These are phyloP conservation scores for Ammodramus savannarum DNA, from an alignment of 2,113 vertebrate species.

Conservation along the genomic window DNA sequence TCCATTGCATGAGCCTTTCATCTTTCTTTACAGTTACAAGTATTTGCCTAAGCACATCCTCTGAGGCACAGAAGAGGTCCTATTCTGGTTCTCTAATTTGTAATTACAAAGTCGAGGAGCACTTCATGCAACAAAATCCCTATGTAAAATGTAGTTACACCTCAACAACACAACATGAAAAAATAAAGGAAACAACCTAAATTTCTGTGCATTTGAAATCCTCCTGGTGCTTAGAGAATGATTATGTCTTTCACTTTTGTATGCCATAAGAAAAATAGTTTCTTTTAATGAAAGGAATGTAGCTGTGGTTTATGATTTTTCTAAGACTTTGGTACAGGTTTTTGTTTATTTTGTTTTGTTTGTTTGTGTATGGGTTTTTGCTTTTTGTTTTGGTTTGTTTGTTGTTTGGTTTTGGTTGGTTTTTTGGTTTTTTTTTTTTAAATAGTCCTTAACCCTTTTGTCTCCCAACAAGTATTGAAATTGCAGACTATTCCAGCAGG, in stretches of 20 bases:
- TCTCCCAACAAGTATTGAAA: background rate
- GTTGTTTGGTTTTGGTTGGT: too few species aligned
- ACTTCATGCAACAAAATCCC: background rate
- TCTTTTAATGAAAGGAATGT: background rate
- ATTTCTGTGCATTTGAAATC: background rate
- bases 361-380: too few species aligned
- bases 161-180: background rate
- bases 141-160: background rate
- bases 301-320: background rate
- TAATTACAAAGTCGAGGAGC: background rate
- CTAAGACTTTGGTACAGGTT: background rate
- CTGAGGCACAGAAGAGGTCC: background rate
- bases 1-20: background rate
- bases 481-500: background rate
- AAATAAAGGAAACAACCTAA: background rate
- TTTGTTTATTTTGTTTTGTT: background rate
- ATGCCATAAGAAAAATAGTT: background rate
- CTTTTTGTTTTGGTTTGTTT: background rate
- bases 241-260: background rate
- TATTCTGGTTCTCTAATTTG: background rate
- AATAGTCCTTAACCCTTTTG: background rate
- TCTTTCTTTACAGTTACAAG: background rate
- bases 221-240: background rate
- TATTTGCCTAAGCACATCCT: background rate
- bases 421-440: too few species aligned